Percentiles rank a stretch among this genome's conserved stretches.
These are phyloP conservation scores for Eutrigla gurnardus DNA, from an alignment of 2,797 vertebrate genomes.

Conservation along the genomic window DNA sequence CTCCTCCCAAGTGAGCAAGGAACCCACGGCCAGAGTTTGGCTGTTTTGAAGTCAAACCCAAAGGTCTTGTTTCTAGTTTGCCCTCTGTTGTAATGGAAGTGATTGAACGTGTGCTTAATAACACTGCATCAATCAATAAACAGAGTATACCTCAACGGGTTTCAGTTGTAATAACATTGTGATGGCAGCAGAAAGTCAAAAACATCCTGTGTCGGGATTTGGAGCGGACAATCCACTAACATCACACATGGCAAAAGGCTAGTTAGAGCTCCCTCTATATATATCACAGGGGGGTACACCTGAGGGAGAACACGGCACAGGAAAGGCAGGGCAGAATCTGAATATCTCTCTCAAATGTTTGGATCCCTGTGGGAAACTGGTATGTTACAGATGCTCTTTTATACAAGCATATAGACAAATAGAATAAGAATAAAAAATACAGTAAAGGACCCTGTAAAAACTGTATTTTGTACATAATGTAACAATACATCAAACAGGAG, in stretches of 20 bases:
- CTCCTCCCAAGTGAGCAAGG: constrained; percentile 50
- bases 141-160: neutral
- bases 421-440: too few species aligned
- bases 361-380: too few species aligned
- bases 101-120: neutral
- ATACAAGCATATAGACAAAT: too few species aligned
- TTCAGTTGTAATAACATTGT: neutral
- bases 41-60: constrained; percentile 37
- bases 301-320: constrained; percentile 11
- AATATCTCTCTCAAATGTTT: too few species aligned
- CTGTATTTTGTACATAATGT: too few species aligned
- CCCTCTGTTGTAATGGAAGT: neutral
- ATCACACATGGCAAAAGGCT: constrained; percentile 8
- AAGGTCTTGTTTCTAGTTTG: constrained; percentile 8
- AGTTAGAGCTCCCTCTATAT: constrained; percentile 17
- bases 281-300: constrained; percentile 15
- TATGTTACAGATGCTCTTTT: too few species aligned
- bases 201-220: constrained; percentile 2
- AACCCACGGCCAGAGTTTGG: constrained; percentile 33
- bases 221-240: neutral
- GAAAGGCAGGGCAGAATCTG: neutral
- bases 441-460: too few species aligned
- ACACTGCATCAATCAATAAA: neutral
- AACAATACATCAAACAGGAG: too few species aligned
- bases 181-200: neutral